phyloP scores from a whole-genome alignment of 2,113 vertebrate genomes.

The Deroptyus accipitrinus region DNA sequence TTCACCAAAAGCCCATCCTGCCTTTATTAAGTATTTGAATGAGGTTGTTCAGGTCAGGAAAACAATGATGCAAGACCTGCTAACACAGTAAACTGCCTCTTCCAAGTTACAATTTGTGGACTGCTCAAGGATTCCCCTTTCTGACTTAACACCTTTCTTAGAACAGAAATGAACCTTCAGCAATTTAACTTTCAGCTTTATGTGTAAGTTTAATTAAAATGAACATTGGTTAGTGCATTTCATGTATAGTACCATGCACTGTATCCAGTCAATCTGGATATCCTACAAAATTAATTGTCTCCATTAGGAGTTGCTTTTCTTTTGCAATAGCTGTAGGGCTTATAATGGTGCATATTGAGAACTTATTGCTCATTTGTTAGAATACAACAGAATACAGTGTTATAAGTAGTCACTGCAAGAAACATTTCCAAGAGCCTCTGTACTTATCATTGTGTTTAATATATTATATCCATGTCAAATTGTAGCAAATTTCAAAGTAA shows the following conservation, averaged over 20 bases:
- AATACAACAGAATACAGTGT: neutral
- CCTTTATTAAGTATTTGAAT: neutral
- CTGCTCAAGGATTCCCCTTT: neutral
- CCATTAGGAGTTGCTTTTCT: neutral
- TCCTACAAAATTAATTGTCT: neutral
- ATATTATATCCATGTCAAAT: neutral
- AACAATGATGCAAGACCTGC: neutral
- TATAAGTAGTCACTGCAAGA: neutral
- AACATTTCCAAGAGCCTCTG: neutral
- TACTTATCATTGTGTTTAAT: neutral
- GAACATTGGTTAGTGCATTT: neutral
- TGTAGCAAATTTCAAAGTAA: neutral
- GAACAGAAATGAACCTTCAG: neutral
- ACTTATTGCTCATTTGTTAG: neutral
- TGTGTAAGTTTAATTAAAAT: neutral
- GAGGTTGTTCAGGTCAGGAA: neutral
- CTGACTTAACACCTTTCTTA: neutral
- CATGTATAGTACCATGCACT: neutral
- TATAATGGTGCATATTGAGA: neutral
- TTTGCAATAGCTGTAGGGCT: neutral
- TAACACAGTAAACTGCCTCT: neutral
- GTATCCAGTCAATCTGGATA: neutral
- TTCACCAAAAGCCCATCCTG: neutral
- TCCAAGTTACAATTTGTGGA: neutral
- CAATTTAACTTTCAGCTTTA: neutral